Percentiles rank a stretch among this genome's conserved stretches.
phyloP scores from a whole-genome alignment of 2,888 invertebrate species.

The Athripsodes cinereus region DNA sequence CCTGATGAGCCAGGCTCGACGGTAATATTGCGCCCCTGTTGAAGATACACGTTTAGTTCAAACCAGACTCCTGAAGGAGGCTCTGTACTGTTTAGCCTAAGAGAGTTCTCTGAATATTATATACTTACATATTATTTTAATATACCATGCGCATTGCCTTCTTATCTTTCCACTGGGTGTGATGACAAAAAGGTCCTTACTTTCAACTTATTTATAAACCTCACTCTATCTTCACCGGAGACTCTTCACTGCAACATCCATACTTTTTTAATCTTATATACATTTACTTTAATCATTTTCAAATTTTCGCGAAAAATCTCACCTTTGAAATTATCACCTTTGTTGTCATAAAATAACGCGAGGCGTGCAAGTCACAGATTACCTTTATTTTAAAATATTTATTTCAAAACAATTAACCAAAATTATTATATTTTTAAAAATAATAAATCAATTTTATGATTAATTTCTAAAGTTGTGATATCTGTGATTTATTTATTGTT shows the following conservation, averaged over 20 bases:
- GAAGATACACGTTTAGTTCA: conserved; percentile 10
- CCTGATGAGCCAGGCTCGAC: background rate
- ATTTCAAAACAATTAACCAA: background rate
- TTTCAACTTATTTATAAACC: background rate
- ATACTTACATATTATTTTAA: background rate
- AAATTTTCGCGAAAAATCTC: too few relatives aligned
- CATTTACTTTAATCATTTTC: too few relatives aligned
- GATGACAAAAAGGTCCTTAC: conserved; percentile 8
- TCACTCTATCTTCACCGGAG: background rate
- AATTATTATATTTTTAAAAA: background rate
- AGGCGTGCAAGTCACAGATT: too few relatives aligned
- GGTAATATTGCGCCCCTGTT: conserved; percentile 11
- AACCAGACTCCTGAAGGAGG: conserved; percentile 9
- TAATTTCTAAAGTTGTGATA: background rate
- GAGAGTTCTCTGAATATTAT: conserved; percentile 6
- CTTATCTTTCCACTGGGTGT: conserved; percentile 9
- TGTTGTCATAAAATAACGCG: too few relatives aligned
- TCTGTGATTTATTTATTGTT: background rate
- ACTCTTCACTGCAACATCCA: background rate
- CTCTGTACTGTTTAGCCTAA: background rate
- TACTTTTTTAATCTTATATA: too few relatives aligned
- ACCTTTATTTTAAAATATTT: too few relatives aligned
- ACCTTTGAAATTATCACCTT: too few relatives aligned
- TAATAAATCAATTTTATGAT: background rate
- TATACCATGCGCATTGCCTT: conserved; percentile 15